Evolutionary conservation across 2,888 invertebrate species (phyloP), one percentile per base, ranked within the genome.

Genomic region (Agonum fuliginosum): DNA sequence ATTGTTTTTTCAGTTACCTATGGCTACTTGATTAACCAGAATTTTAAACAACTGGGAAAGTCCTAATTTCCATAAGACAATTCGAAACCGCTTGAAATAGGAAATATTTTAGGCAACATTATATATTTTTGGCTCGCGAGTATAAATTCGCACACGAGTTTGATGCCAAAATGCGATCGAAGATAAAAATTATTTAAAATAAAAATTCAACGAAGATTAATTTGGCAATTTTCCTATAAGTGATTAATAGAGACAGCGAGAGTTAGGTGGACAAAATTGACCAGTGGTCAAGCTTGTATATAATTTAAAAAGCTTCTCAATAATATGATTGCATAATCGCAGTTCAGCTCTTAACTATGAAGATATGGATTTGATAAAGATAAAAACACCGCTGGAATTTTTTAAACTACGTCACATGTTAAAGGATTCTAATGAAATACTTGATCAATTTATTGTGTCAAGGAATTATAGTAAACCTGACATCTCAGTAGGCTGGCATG

Each of bases 401-500:
- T 43, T 70, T 27, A 20, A 27, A 30, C 3, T 72, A 34, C 72
- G 41, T 41, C 72, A 58, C 22, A 19, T 8, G n/a, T n/a, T 22
- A 67, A 67, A 51, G 17, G 19, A 17, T 54, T n/a, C n/a, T 72
- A 34, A 34, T 72, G 22, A 54, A 54, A 72, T 54, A 72, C 20
- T 37, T 72, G 54, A 54, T 27, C 41, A 58, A 72, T 72, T 54
- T 71, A 48, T 30, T 19, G 54, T 58, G 72, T 58, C 58, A 72
- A 58, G 58, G 41, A 37, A 72, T 72, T 14, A 34, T 54, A 72
- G 72, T 72, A 72, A 72, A 72, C 58, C 58, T 72, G 54, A 58
- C 72, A 72, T 72, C 54, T 58, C 22, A 37, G 72, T 72, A 67
- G 24, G 67, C 51, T 75, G 75, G 75, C 67, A 75, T 67, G 70